A percentile compares a stretch with the other conserved stretches of the same genome.
Evolutionary conservation across 2,888 invertebrate species (phyloP).

Genomic region (Cheilosia grossa): DNA sequence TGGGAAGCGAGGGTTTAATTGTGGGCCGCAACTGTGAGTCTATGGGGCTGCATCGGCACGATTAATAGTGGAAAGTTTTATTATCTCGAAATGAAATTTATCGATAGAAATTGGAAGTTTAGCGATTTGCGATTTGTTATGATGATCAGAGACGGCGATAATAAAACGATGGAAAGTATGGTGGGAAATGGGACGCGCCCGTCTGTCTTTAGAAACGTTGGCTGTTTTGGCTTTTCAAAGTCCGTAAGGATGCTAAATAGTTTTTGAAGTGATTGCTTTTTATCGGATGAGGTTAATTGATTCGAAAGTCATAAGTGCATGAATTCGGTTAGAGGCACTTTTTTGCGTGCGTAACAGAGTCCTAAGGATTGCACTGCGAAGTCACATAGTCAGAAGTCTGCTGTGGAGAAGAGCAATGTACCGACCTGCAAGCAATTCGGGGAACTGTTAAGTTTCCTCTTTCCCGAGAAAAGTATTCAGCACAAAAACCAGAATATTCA

Average conservation of each 20-base stretch:
- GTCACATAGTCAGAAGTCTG: too few species aligned
- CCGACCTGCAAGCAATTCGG: too few species aligned
- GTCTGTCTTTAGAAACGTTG: background rate
- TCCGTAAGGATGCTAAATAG: background rate
- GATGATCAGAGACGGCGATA: slow-evolving; percentile 3
- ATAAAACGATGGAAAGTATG: slow-evolving; percentile 26
- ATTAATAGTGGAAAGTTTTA: slow-evolving; percentile 62
- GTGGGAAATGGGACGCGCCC: background rate
- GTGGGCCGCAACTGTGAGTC: slow-evolving; percentile 40
- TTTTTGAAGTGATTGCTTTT: too few species aligned
- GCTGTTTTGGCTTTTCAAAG: background rate
- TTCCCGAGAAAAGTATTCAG: too few species aligned
- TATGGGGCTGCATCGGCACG: slow-evolving; percentile 37
- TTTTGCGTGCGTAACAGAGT: too few species aligned
- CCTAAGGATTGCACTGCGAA: too few species aligned
- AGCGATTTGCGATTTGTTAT: slow-evolving; percentile 27
- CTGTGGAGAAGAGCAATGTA: too few species aligned
- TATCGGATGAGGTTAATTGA: too few species aligned
- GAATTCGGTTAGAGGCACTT: too few species aligned
- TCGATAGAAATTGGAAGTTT: slow-evolving; percentile 43
- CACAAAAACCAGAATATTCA: too few species aligned
- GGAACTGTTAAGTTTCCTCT: too few species aligned
- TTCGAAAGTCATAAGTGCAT: too few species aligned
- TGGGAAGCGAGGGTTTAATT: slow-evolving; percentile 30
- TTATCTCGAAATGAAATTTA: slow-evolving; percentile 40